Conservation (phyloP, 1,140 invertebrate genomes). For the Drosophila teissieri region DNA sequence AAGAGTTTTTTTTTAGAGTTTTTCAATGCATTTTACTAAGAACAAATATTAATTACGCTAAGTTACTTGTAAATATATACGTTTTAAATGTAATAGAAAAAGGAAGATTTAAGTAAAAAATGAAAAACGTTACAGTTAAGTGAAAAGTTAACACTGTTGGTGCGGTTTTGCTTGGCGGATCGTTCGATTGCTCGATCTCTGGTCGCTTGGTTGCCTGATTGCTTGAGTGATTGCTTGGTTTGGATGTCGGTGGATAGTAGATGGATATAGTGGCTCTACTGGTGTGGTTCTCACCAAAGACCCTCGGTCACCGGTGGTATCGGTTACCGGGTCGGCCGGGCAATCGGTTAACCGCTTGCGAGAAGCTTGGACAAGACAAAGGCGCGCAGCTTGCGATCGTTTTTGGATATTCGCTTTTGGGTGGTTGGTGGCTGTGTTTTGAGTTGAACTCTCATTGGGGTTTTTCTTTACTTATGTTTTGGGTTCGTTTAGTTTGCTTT, state of each 20-base stretch:
- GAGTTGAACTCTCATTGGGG: slow-evolving; percentile 37
- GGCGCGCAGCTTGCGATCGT: slow-evolving; percentile 48
- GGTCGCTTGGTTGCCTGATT: slow-evolving; percentile 30
- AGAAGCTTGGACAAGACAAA: slow-evolving; percentile 54
- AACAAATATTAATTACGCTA: slow-evolving; percentile 81
- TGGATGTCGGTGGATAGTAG: slow-evolving; percentile 17
- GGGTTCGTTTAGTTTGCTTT: slow-evolving; percentile 50
- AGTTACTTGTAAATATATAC: slow-evolving; percentile 79
- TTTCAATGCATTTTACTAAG: slow-evolving; percentile 76
- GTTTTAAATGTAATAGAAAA: slow-evolving; percentile 77
- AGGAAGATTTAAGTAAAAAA: slow-evolving; percentile 63
- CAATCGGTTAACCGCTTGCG: slow-evolving; percentile 24
- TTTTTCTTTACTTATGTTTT: slow-evolving; percentile 25
- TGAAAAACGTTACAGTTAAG: slow-evolving; percentile 71
- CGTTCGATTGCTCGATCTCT: slow-evolving; percentile 37
- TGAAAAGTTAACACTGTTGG: slow-evolving; percentile 55
- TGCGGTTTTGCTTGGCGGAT: slow-evolving; percentile 46
- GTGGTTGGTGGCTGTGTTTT: slow-evolving; percentile 48
- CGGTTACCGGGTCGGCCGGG: slow-evolving; percentile 13
- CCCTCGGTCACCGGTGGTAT: slow-evolving; percentile 39
- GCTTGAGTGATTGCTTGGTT: slow-evolving; percentile 12
- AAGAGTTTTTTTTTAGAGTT: slow-evolving; percentile 55
- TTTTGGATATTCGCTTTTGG: slow-evolving; percentile 66
- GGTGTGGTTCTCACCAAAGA: slow-evolving; percentile 27
- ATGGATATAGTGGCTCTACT: slow-evolving; percentile 17